A percentile compares a stretch with the other conserved stretches of the same genome.
These are phyloP conservation scores for Drosophila putrida DNA, from an alignment of 2,888 invertebrate genomes.

Conservation along the genomic window DNA sequence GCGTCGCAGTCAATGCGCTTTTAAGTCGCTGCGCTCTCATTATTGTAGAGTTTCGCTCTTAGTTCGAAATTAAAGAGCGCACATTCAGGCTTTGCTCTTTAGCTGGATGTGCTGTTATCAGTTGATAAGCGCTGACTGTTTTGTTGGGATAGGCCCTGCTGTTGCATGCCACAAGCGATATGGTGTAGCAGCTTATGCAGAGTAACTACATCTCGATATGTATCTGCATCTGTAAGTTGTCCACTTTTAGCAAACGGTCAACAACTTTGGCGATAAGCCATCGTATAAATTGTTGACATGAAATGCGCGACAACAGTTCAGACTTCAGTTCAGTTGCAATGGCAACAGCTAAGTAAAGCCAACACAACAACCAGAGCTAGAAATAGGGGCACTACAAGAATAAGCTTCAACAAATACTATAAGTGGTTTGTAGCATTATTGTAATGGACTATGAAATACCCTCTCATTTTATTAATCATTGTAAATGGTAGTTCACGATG, in stretches of 20 bases:
- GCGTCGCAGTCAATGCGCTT: conserved; percentile 41
- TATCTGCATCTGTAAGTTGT: conserved; percentile 10
- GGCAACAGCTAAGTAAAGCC: conserved; percentile 3
- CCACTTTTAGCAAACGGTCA: conserved; percentile 40
- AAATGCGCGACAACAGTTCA: conserved; percentile 28
- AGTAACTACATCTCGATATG: background rate
- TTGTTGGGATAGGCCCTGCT: conserved; percentile 73
- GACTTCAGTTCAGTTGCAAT: conserved; percentile 17
- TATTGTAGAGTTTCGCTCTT: conserved; percentile 71
- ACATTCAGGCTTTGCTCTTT: conserved; percentile 16
- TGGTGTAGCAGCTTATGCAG: conserved; percentile 14
- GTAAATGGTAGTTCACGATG: no score
- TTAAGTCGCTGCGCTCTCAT: conserved; percentile 6
- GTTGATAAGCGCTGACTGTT: conserved; percentile 46
- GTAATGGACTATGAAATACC: conserved; percentile 6
- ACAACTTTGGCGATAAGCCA: conserved; percentile 45
- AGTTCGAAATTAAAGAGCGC: conserved; percentile 54
- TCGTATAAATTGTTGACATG: background rate
- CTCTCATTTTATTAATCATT: background rate
- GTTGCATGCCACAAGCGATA: background rate
- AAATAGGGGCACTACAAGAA: conserved; percentile 26
- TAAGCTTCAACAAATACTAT: conserved; percentile 43
- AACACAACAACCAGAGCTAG: conserved; percentile 29
- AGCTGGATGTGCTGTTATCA: conserved; percentile 55
- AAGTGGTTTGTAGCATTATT: background rate